A percentile compares a stretch with the other conserved stretches of the same genome.
Evolutionary conservation across 2,113 vertebrate species (phyloP).

Genomic region (Pitta sordida): DNA sequence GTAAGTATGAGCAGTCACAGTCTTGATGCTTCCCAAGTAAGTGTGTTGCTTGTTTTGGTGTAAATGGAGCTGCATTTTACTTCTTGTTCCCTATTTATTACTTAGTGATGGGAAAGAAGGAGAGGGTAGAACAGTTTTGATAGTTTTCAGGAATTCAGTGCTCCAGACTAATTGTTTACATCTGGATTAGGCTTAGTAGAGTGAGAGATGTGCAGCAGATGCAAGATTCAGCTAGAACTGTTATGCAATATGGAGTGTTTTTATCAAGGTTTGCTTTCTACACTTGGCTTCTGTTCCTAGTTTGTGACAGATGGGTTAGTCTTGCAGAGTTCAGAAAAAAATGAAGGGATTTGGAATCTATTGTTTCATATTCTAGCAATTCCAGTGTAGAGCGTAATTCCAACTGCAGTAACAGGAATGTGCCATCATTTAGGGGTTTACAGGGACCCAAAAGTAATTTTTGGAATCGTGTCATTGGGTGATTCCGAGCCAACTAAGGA

Average conservation of each 20-base stretch:
- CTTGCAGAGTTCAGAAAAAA: neutral
- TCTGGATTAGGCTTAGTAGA: neutral
- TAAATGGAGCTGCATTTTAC: neutral
- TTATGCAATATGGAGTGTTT: neutral
- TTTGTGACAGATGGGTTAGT: neutral
- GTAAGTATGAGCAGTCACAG: slow-evolving; percentile 67
- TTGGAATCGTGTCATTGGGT: neutral
- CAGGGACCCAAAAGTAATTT: neutral
- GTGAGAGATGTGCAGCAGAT: neutral
- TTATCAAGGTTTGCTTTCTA: neutral
- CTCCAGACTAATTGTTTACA: neutral
- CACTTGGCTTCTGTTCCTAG: neutral
- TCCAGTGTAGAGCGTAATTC: neutral
- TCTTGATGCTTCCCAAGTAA: neutral
- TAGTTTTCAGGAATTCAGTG: neutral
- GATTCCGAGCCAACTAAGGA: neutral
- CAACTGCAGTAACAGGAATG: neutral
- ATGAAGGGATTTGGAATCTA: neutral
- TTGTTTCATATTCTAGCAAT: neutral
- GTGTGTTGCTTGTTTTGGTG: neutral
- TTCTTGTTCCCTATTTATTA: neutral
- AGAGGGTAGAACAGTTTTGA: neutral
- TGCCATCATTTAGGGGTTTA: neutral
- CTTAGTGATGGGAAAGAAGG: neutral
- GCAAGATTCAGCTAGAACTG: neutral